Conservation (phyloP, 1,140 invertebrate species). For the Microplitis demolitor region DNA sequence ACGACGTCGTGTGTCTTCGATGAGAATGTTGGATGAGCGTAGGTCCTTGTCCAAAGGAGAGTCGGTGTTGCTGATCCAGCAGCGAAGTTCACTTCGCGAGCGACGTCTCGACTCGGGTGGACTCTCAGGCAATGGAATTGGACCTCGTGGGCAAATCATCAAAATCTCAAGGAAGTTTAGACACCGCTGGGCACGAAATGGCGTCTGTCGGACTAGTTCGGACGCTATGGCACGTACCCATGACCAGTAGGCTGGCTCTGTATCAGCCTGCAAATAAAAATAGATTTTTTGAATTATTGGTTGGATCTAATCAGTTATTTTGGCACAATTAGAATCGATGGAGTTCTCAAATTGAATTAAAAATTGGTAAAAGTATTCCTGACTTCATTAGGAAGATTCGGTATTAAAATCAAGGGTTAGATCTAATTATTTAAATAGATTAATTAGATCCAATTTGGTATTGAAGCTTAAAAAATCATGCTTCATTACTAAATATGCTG, state of each 20-base stretch:
- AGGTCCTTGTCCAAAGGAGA: constrained; percentile 36
- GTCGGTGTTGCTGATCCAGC: constrained; percentile 43
- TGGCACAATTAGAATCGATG: no score
- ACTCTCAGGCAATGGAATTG: constrained; percentile 48
- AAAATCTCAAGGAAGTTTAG: constrained; percentile 59
- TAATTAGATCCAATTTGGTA: no score
- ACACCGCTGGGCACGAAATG: constrained; percentile 62
- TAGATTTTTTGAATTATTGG: background rate
- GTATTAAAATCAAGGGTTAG: no score
- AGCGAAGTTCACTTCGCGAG: constrained; percentile 54
- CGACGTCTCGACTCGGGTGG: constrained; percentile 50
- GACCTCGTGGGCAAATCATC: constrained; percentile 52
- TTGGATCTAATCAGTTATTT: no score
- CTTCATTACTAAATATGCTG: no score
- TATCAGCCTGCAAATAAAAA: constrained; percentile 59
- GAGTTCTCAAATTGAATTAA: no score
- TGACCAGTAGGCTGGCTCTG: constrained; percentile 65
- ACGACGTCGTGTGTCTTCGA: constrained; percentile 39
- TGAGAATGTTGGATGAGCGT: constrained; percentile 30
- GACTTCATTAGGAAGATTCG: no score
- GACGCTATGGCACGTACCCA: constrained; percentile 69
- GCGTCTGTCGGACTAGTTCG: constrained; percentile 68
- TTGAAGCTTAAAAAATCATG: no score
- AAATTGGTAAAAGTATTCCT: no score
- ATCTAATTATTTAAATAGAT: no score